Evolutionary conservation across 2,888 invertebrate genomes (phyloP).

Genomic region (Hesperia comma): DNA sequence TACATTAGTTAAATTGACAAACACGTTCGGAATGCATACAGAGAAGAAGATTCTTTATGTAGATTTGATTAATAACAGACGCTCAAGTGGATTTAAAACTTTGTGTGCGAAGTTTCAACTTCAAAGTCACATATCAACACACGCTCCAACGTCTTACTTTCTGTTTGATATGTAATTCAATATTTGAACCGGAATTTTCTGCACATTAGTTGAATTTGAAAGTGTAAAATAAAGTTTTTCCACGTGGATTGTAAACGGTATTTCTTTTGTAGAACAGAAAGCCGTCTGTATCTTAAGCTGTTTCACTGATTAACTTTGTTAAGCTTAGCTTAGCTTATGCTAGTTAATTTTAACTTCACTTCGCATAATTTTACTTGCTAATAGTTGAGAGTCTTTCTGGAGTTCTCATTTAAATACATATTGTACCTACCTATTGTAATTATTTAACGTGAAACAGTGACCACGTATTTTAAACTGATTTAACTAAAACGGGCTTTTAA

Average conservation of each 20-base stretch:
- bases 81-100: slow-evolving; percentile 34
- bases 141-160: slow-evolving; percentile 20
- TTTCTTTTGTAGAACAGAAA: slow-evolving; percentile 3
- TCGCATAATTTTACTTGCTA: slow-evolving; percentile 21
- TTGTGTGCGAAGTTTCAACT: slow-evolving; percentile 19
- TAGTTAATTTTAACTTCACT: slow-evolving; percentile 17
- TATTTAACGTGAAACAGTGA: background rate
- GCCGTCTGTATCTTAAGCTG: slow-evolving; percentile 10
- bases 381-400: slow-evolving; percentile 6
- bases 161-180: slow-evolving; percentile 30
- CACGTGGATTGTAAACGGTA: background rate
- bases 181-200: slow-evolving; percentile 27
- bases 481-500: no score
- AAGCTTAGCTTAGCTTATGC: slow-evolving; percentile 19
- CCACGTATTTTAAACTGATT: background rate
- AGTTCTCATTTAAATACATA: slow-evolving; percentile 1
- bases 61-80: slow-evolving; percentile 34
- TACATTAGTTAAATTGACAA: slow-evolving; percentile 30
- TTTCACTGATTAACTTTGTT: slow-evolving; percentile 17
- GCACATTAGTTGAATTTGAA: slow-evolving; percentile 14
- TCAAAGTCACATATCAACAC: slow-evolving; percentile 36
- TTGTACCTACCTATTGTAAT: background rate
- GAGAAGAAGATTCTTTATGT: slow-evolving; percentile 31
- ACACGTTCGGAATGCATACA: slow-evolving; percentile 24
- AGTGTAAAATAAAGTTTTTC: slow-evolving; percentile 14